These are phyloP conservation scores for Tokudaia muenninki DNA, from an alignment of 2,797 vertebrate genomes.

Conservation along the genomic window DNA sequence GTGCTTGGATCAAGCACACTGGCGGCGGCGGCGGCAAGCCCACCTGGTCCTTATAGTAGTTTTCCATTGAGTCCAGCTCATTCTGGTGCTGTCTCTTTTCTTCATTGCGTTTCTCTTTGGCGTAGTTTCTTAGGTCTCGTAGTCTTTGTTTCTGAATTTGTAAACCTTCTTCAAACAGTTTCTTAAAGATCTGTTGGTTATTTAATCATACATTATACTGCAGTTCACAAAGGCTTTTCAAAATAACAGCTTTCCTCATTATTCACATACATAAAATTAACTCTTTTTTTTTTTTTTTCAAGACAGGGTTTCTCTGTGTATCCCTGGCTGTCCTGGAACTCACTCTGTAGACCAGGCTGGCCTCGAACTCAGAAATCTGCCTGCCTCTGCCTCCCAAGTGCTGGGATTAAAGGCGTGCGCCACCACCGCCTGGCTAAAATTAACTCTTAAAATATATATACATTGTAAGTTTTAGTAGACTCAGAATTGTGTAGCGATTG, in stretches of 20 bases:
- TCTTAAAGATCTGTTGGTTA: conserved; percentile 93
- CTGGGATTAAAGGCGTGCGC: too few species aligned
- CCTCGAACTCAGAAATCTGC: too few species aligned
- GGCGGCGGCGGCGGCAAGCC: not conserved
- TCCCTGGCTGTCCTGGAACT: too few species aligned
- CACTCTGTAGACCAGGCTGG: too few species aligned
- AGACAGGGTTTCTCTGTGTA: too few species aligned
- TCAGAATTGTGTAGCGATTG: not conserved
- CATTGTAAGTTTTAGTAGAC: not conserved
- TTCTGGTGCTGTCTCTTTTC: conserved; percentile 90
- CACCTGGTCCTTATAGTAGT: conserved; percentile 98
- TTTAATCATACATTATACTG: conserved; percentile 33
- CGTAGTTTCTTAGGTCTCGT: conserved; percentile 91
- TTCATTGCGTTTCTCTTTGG: conserved; percentile 92
- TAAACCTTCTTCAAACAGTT: conserved; percentile 96
- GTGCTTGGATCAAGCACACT: accelerated
- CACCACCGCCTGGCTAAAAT: too few species aligned
- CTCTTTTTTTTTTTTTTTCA: too few species aligned
- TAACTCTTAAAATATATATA: not conserved
- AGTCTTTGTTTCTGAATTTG: conserved; percentile 94
- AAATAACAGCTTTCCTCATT: conserved; percentile 16
- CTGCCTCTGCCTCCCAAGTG: too few species aligned
- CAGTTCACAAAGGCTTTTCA: not conserved
- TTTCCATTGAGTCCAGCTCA: conserved; percentile 96
- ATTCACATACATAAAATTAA: not conserved